These are phyloP conservation scores for Glandiceps talaboti DNA, from an alignment of 53 echinoderm and acorn worm genomes.

Conservation along the genomic window DNA sequence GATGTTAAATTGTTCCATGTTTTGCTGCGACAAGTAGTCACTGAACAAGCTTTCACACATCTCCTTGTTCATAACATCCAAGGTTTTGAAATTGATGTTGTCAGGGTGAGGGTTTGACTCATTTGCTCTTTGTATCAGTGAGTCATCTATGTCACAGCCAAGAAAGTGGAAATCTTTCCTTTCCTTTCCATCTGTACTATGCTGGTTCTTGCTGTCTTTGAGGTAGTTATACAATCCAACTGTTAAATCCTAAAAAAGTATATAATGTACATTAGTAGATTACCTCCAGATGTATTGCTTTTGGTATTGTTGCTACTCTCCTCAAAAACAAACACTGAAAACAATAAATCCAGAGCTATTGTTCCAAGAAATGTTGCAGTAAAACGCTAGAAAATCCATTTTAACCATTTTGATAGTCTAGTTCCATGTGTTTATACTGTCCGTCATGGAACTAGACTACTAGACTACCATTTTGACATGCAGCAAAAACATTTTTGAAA, in stretches of 20 bases:
- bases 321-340: too few relatives aligned
- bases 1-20: constrained; percentile 19
- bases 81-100: constrained; percentile 20
- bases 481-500: too few relatives aligned
- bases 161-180: background rate
- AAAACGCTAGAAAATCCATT: too few relatives aligned
- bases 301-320: too few relatives aligned
- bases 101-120: constrained; percentile 24
- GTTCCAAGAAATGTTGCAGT: too few relatives aligned
- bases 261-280: background rate
- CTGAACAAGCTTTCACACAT: background rate
- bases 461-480: too few relatives aligned
- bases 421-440: too few relatives aligned
- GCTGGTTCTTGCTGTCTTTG: too few relatives aligned
- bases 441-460: too few relatives aligned
- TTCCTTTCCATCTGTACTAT: too few relatives aligned
- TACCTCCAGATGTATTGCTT: background rate
- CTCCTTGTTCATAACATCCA: constrained; percentile 30
- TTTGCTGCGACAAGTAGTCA: constrained; percentile 12
- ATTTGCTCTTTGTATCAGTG: constrained; percentile 29
- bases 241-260: constrained; percentile 30
- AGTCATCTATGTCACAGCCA: constrained; percentile 51
- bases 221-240: constrained; percentile 29
- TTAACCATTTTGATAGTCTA: too few relatives aligned
- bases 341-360: too few relatives aligned